These are phyloP conservation scores for Neodiprion fabricii DNA, from an alignment of 1,140 invertebrate species.

Conservation along the genomic window DNA sequence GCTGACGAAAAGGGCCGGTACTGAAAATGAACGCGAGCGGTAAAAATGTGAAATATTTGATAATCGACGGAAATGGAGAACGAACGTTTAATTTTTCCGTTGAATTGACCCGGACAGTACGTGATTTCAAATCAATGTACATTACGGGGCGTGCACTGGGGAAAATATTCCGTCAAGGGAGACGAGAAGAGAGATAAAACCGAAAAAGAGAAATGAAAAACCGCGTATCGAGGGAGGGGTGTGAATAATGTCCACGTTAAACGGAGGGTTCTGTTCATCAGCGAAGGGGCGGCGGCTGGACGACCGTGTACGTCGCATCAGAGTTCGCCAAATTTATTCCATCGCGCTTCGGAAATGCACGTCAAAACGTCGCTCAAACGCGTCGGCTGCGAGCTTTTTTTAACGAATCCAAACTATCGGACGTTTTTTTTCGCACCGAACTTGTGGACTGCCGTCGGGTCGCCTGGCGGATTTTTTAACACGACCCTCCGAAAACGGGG, in stretches of 20 bases:
- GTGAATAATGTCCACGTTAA: conserved; percentile 49
- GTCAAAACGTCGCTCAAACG: conserved; percentile 35
- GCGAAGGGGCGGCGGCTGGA: conserved; percentile 19
- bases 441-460: not conserved
- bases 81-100: not conserved
- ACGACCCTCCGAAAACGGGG: not conserved
- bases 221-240: conserved; percentile 22
- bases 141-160: not conserved
- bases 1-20: no score
- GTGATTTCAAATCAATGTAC: not conserved
- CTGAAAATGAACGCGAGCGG: no score
- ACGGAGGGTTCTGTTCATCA: conserved; percentile 41
- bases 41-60: no score
- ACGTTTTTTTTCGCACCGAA: no score
- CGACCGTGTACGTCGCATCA: conserved; percentile 46
- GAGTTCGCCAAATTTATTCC: conserved; percentile 50
- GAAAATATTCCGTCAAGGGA: not conserved
- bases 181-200: no score
- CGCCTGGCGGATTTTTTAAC: not conserved
- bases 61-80: no score
- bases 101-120: not conserved
- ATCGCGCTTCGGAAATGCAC: conserved; percentile 39
- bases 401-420: not conserved
- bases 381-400: not conserved
- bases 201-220: not conserved